Evolutionary conservation across 2,888 invertebrate species (phyloP).

Genomic region (Beris morrisii): DNA sequence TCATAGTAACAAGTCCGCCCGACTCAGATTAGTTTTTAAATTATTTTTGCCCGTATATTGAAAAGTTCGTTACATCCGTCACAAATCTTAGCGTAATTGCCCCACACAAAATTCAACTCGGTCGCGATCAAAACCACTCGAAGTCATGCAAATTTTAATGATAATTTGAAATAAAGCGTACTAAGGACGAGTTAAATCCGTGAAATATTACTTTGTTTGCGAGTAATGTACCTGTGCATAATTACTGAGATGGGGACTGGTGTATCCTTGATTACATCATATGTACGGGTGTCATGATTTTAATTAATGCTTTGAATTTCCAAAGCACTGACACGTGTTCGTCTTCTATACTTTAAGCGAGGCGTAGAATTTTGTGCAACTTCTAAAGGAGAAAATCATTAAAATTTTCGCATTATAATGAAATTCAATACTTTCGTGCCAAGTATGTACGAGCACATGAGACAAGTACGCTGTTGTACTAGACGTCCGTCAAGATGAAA

Average conservation of each 20-base stretch:
- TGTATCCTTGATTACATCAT: background rate
- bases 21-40: background rate
- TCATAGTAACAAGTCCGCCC: constrained; percentile 14
- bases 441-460: too few species aligned
- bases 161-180: constrained; percentile 22
- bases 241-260: background rate
- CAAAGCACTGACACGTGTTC: constrained; percentile 26
- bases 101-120: background rate
- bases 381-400: too few species aligned
- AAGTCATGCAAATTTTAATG: constrained; percentile 8
- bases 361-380: too few species aligned
- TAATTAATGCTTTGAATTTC: constrained; percentile 30
- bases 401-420: too few species aligned
- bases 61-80: background rate
- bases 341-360: too few species aligned
- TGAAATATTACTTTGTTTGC: constrained; percentile 15
- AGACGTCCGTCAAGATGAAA: too few species aligned
- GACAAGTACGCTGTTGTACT: too few species aligned
- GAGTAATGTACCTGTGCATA: constrained; percentile 12
- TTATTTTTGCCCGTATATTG: too few species aligned
- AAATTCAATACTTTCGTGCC: too few species aligned
- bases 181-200: background rate
- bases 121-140: too few species aligned
- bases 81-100: constrained; percentile 5
- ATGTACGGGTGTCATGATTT: constrained; percentile 9